Evolutionary conservation across 2,113 vertebrate genomes (phyloP).

Genomic region (Redunca redunca): DNA sequence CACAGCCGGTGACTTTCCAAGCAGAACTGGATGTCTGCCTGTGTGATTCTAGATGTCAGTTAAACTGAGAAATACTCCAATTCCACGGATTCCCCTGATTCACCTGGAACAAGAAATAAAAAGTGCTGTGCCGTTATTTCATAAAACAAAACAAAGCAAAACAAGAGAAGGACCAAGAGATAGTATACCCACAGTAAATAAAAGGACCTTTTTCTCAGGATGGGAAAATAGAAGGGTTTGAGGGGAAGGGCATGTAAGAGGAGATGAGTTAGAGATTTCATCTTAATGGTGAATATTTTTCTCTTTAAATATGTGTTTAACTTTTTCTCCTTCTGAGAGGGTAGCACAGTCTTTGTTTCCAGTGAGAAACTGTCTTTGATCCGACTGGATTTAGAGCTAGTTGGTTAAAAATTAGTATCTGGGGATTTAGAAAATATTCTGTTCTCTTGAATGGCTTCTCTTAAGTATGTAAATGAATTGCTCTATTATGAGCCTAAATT

Average conservation of each 20-base stretch:
- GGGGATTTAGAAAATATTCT: conserved; percentile 6
- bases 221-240: background rate
- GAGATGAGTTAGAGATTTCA: background rate
- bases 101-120: background rate
- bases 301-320: background rate
- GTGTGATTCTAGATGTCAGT: background rate
- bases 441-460: background rate
- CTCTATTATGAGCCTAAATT: conserved; percentile 23
- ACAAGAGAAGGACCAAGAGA: background rate
- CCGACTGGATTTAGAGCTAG: background rate
- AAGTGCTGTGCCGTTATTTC: background rate
- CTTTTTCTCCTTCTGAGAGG: background rate
- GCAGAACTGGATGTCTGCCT: background rate
- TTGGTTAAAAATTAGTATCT: background rate
- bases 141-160: background rate
- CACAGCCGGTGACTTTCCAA: background rate
- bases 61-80: background rate
- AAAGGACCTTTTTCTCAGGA: background rate
- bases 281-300: background rate
- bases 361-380: background rate
- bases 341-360: background rate
- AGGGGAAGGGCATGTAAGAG: background rate
- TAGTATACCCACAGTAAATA: background rate
- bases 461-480: background rate
- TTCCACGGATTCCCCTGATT: background rate